These are phyloP conservation scores for Drosophila rellima DNA, from an alignment of 2,888 invertebrate genomes.

Conservation along the genomic window DNA sequence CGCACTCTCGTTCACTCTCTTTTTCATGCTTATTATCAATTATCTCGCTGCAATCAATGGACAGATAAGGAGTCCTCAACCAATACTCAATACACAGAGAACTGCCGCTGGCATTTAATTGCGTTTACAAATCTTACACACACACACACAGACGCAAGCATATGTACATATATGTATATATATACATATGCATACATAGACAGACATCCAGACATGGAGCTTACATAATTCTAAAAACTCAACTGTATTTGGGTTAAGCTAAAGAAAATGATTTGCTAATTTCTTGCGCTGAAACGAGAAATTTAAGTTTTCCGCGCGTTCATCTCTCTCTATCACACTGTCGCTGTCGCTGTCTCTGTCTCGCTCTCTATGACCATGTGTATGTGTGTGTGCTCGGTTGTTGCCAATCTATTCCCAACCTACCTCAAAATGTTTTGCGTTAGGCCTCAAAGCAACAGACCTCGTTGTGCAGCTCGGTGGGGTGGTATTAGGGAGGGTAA, in stretches of 20 bases:
- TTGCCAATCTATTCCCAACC: constrained; percentile 84
- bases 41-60: constrained; percentile 58
- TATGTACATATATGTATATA: constrained; percentile 9
- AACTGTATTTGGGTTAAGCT: constrained; percentile 77
- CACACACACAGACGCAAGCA: constrained; percentile 14
- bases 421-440: constrained; percentile 84
- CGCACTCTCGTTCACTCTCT: constrained; percentile 45
- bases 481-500: constrained; percentile 1
- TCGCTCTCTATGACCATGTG: constrained; percentile 1
- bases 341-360: constrained; percentile 3
- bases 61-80: constrained; percentile 67
- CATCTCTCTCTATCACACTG: constrained; percentile 19
- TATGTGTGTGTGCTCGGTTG: constrained; percentile 65
- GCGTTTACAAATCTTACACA: constrained; percentile 63
- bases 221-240: constrained; percentile 70
- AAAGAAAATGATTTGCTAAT: constrained; percentile 80
- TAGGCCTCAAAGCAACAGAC: constrained; percentile 80
- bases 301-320: constrained; percentile 76
- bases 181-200: constrained; percentile 26
- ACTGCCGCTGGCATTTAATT: constrained; percentile 60
- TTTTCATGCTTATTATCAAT: constrained; percentile 53
- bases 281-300: constrained; percentile 76
- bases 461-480: constrained; percentile 60
- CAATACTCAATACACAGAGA: constrained; percentile 40
- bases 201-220: constrained; percentile 54